A percentile compares a stretch with the other conserved stretches of the same genome.
These are phyloP conservation scores for Oceanites oceanicus DNA, from an alignment of 2,113 vertebrate genomes.

Conservation along the genomic window DNA sequence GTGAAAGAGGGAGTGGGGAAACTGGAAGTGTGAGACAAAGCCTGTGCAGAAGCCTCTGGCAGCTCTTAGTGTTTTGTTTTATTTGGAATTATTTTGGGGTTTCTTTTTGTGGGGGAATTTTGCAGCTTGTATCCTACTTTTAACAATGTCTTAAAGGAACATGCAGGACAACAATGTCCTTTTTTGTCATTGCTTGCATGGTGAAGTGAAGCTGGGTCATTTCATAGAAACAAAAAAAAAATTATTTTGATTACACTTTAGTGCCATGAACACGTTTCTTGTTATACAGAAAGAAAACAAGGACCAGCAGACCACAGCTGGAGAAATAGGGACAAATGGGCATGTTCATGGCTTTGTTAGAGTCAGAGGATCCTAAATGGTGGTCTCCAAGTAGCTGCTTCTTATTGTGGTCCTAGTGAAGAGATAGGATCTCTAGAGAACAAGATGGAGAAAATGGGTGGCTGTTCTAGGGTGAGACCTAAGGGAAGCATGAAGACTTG, in stretches of 20 bases:
- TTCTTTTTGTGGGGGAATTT: not conserved
- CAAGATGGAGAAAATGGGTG: not conserved
- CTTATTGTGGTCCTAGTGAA: not conserved
- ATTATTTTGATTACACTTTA: not conserved
- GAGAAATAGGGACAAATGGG: not conserved
- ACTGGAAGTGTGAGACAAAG: not conserved
- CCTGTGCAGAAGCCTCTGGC: not conserved
- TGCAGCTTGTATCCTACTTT: not conserved
- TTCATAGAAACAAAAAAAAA: not conserved
- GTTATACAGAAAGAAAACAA: not conserved
- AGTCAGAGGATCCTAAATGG: not conserved
- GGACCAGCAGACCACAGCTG: not conserved
- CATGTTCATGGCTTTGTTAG: not conserved
- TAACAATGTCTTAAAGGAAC: not conserved
- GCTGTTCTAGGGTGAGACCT: not conserved
- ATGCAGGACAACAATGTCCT: accelerated
- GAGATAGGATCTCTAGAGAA: not conserved
- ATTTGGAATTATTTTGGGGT: not conserved
- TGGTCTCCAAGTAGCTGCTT: not conserved
- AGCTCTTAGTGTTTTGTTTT: not conserved
- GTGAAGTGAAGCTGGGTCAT: not conserved
- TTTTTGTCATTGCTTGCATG: not conserved
- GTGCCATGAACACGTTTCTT: not conserved
- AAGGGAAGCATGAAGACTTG: not conserved
- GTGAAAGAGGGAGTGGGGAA: not conserved